Percentiles rank a stretch among this genome's conserved stretches.
Conservation (phyloP, 1,140 invertebrate genomes). For the Brachionus paranguensis region DNA sequence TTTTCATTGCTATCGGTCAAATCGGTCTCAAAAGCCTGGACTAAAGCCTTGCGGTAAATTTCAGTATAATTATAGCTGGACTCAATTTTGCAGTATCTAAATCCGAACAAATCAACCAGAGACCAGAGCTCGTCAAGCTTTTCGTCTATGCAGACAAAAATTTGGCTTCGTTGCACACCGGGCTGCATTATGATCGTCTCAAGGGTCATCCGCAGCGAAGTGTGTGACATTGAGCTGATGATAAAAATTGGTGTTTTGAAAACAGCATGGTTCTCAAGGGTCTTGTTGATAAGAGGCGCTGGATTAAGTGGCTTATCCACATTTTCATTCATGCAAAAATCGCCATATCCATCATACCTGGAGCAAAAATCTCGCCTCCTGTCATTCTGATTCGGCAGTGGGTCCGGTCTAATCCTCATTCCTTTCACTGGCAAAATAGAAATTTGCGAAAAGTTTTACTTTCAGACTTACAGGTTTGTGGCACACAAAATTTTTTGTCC, state of each 20-base stretch:
- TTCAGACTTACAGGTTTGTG: constrained; percentile 43
- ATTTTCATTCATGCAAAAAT: constrained; percentile 56
- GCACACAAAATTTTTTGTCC: constrained; percentile 44
- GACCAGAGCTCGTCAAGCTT: constrained; percentile 49
- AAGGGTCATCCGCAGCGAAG: constrained; percentile 55
- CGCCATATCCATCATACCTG: constrained; percentile 53
- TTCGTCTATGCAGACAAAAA: constrained; percentile 52
- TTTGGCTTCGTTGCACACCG: constrained; percentile 53
- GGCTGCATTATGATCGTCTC: constrained; percentile 58
- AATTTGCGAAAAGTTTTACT: background rate
- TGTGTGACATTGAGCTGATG: constrained; percentile 53
- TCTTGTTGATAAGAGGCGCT: constrained; percentile 54
- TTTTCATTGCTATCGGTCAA: background rate
- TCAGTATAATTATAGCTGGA: constrained; percentile 46
- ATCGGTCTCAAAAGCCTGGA: constrained; percentile 42
- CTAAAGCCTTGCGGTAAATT: constrained; percentile 41
- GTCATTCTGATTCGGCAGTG: constrained; percentile 52
- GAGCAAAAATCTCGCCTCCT: constrained; percentile 54
- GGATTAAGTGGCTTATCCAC: constrained; percentile 55
- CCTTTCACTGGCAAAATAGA: constrained; percentile 47
- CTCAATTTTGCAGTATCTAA: constrained; percentile 45
- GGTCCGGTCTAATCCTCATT: constrained; percentile 52
- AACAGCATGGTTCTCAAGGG: constrained; percentile 52
- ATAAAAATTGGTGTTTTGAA: constrained; percentile 57
- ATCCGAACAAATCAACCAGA: constrained; percentile 51